These are phyloP conservation scores for Erythrocercus mccallii DNA, from an alignment of 2,113 vertebrate genomes.

Conservation along the genomic window DNA sequence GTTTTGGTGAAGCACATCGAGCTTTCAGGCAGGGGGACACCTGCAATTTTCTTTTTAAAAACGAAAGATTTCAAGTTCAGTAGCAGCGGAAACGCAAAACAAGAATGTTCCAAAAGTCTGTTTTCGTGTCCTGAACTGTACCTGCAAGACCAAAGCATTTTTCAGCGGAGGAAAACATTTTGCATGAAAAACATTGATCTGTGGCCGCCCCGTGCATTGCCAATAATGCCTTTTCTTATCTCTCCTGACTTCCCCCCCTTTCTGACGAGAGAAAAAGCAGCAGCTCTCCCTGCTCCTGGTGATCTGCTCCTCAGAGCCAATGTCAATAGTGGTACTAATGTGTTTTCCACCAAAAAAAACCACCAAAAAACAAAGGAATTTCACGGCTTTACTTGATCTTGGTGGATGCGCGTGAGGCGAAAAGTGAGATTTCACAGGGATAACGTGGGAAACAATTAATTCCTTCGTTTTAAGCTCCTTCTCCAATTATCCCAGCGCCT, in stretches of 20 bases:
- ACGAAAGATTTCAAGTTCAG: background rate
- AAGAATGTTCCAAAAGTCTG: background rate
- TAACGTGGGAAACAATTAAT: background rate
- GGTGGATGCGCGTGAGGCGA: accelerated
- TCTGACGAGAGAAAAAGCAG: conserved; percentile 8
- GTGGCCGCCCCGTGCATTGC: background rate
- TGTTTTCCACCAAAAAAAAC: background rate
- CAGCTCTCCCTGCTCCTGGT: background rate
- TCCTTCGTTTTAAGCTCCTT: background rate
- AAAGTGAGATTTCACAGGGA: background rate
- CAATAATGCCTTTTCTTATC: conserved; percentile 33
- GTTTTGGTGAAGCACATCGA: background rate
- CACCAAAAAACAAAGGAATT: background rate
- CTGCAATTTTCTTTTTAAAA: background rate
- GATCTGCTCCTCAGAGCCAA: conserved; percentile 16
- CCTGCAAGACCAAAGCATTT: background rate
- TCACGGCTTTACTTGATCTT: background rate
- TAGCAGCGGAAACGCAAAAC: background rate
- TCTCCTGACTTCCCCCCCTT: conserved; percentile 15
- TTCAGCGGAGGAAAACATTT: background rate
- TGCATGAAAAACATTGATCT: conserved; percentile 30
- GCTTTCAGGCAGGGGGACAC: background rate
- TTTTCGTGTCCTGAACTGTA: background rate
- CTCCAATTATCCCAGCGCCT: background rate
- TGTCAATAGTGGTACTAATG: background rate